Conservation (phyloP, 1,140 invertebrate species). For the Lasioglossum albipes region DNA sequence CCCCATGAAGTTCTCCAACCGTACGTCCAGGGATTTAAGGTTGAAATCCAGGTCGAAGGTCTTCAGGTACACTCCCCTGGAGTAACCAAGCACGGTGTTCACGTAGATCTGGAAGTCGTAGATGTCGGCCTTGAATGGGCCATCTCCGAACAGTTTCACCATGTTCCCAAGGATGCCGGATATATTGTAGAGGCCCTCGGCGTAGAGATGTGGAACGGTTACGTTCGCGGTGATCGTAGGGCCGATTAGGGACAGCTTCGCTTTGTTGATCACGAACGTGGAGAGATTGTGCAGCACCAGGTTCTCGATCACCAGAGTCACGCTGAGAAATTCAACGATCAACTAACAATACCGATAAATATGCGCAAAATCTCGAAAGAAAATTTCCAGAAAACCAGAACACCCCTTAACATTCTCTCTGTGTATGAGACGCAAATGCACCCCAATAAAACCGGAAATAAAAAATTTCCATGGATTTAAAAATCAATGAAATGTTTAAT, state of each 20-base stretch:
- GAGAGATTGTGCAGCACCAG: slow-evolving; percentile 68
- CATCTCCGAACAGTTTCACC: slow-evolving; percentile 65
- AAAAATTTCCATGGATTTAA: too few species aligned
- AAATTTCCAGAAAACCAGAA: too few species aligned
- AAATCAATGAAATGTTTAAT: too few species aligned
- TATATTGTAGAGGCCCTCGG: slow-evolving; percentile 72
- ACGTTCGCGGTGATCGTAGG: slow-evolving; percentile 73
- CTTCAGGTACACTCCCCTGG: slow-evolving; percentile 74
- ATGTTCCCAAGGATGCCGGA: slow-evolving; percentile 69
- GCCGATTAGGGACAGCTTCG: slow-evolving; percentile 73
- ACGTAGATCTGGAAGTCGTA: slow-evolving; percentile 71
- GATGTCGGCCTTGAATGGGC: slow-evolving; percentile 66
- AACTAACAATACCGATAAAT: too few species aligned
- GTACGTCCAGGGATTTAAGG: slow-evolving; percentile 63
- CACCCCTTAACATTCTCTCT: too few species aligned
- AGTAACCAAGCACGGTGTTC: slow-evolving; percentile 73
- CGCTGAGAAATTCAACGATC: slow-evolving; percentile 42
- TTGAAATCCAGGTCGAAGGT: slow-evolving; percentile 75
- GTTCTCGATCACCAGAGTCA: slow-evolving; percentile 65
- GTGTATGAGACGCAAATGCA: too few species aligned
- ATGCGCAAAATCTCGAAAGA: too few species aligned
- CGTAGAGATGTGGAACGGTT: slow-evolving; percentile 68
- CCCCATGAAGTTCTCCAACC: slow-evolving; percentile 73
- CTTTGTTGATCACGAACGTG: slow-evolving; percentile 72
- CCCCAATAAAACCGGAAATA: too few species aligned